Evolutionary conservation across 2,113 vertebrate species (phyloP).

Genomic region (Charadrius vociferus): DNA sequence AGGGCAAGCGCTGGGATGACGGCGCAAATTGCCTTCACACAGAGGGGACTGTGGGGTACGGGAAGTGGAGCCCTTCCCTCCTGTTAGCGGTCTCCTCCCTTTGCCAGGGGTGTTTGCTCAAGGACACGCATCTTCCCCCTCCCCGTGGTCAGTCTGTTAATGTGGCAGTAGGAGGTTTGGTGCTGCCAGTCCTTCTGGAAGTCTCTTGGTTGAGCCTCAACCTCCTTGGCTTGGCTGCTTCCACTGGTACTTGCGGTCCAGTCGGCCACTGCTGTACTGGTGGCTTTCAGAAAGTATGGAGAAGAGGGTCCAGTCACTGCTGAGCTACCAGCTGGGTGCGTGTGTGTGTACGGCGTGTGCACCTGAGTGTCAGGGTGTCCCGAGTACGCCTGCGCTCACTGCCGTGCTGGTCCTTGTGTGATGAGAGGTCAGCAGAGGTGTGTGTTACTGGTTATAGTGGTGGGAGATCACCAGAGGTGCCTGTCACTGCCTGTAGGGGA

Average conservation of each 20-base stretch:
- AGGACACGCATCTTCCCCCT: accelerated
- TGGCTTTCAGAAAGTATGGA: not conserved
- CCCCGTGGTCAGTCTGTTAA: too few relatives aligned
- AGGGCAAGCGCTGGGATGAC: not conserved
- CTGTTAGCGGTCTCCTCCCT: not conserved
- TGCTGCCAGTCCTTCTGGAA: not conserved
- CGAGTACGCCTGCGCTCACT: accelerated
- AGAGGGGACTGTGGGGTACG: too few relatives aligned
- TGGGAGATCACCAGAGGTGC: not conserved
- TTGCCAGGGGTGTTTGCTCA: not conserved
- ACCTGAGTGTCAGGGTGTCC: not conserved
- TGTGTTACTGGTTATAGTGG: not conserved
- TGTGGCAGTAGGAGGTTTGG: not conserved
- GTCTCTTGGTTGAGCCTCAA: not conserved
- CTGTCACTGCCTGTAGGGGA: not conserved
- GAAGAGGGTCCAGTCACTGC: not conserved
- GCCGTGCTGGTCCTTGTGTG: accelerated
- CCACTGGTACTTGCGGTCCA: accelerated
- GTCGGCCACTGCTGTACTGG: not conserved
- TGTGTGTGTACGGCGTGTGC: accelerated
- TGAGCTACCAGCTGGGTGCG: accelerated
- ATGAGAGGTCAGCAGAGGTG: not conserved
- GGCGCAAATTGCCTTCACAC: not conserved
- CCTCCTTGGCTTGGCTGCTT: not conserved
- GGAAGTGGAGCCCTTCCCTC: not conserved